Conservation (phyloP, 2,113 vertebrate species). For the Melanerpes formicivorus region DNA sequence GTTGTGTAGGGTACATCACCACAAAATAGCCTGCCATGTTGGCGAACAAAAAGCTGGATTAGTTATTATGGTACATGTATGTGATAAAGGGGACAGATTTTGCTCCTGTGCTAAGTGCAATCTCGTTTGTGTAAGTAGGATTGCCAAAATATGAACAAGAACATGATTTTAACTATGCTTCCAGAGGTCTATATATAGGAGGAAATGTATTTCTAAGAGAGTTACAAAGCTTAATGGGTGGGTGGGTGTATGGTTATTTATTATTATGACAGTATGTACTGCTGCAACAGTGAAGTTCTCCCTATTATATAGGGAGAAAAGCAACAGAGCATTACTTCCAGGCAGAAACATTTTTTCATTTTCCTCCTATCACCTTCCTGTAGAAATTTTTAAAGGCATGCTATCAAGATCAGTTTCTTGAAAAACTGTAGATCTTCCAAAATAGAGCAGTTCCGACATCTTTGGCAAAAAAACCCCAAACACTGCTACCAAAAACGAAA, state of each 20-base stretch:
- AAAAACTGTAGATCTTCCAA: background rate
- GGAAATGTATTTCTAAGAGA: background rate
- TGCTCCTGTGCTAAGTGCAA: background rate
- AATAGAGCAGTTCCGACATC: background rate
- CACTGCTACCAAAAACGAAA: background rate
- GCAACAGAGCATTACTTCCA: background rate
- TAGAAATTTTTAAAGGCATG: background rate
- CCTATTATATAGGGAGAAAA: constrained; percentile 46
- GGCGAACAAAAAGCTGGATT: background rate
- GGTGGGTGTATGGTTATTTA: constrained; percentile 4
- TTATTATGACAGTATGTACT: constrained; percentile 24
- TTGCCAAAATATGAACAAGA: background rate
- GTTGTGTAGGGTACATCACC: background rate
- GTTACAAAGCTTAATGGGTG: background rate
- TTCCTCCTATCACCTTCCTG: constrained; percentile 26
- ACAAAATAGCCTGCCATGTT: background rate
- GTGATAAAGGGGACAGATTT: background rate
- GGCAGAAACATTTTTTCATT: constrained; percentile 22
- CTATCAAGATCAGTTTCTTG: background rate
- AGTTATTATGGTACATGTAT: background rate
- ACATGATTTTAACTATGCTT: background rate
- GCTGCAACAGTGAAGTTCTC: constrained; percentile 24
- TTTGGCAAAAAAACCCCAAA: background rate
- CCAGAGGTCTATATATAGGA: background rate
- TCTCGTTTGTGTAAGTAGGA: background rate